phyloP scores from a whole-genome alignment of 64 coral and sea anemone genomes.

The Astreopora myriophthalma region DNA sequence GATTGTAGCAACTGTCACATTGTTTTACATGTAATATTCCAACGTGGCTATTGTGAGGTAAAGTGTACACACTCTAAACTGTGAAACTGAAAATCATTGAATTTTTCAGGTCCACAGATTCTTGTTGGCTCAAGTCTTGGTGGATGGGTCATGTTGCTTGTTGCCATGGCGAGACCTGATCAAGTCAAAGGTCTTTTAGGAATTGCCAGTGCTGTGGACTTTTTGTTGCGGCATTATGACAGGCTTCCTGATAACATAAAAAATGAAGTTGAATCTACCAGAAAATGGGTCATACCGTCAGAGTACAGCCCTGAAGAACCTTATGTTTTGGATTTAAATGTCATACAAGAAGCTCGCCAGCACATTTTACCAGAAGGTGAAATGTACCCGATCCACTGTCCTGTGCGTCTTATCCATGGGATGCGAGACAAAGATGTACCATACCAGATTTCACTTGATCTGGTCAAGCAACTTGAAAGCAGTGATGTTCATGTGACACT shows the following conservation, averaged over 20 bases:
- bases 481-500: conserved; percentile 68
- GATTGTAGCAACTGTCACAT: too few relatives aligned
- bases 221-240: conserved; percentile 71
- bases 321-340: conserved; percentile 71
- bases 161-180: conserved; percentile 73
- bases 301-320: conserved; percentile 70
- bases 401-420: conserved; percentile 83
- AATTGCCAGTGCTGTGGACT: conserved; percentile 79
- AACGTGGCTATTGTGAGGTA: too few relatives aligned
- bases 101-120: conserved; percentile 75
- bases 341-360: conserved; percentile 73
- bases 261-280: conserved; percentile 52
- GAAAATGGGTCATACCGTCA: conserved; percentile 73
- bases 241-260: conserved; percentile 63
- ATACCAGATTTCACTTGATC: conserved; percentile 79
- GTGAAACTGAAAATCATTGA: not conserved
- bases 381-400: conserved; percentile 56
- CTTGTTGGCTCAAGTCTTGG: conserved; percentile 94
- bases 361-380: conserved; percentile 46
- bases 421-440: conserved; percentile 83
- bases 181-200: conserved; percentile 78
- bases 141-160: conserved; percentile 86
- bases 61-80: too few relatives aligned
- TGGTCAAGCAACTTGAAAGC: conserved; percentile 59
- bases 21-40: too few relatives aligned